These are phyloP conservation scores for Drosophila fungiperda DNA, from an alignment of 2,888 invertebrate species.

Conservation along the genomic window DNA sequence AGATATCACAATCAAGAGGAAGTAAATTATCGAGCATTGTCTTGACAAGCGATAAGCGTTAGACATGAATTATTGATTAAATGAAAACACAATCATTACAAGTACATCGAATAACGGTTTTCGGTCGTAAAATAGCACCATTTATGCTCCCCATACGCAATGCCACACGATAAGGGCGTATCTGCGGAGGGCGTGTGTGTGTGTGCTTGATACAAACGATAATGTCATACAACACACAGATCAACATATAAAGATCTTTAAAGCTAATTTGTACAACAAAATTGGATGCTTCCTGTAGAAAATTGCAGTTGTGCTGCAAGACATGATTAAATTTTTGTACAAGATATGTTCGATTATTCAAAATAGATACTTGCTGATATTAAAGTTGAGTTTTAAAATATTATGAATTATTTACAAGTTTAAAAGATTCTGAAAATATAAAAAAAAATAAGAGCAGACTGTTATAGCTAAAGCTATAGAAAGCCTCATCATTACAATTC, in stretches of 20 bases:
- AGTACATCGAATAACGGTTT: conserved; percentile 14
- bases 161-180: conserved; percentile 12
- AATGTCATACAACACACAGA: conserved; percentile 28
- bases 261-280: background rate
- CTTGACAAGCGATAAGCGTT: conserved; percentile 51
- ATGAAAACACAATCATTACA: conserved; percentile 57
- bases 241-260: conserved; percentile 1
- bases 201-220: background rate
- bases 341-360: background rate
- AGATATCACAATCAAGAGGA: conserved; percentile 45
- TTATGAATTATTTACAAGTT: background rate
- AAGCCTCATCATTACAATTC: too few species aligned
- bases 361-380: background rate
- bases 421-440: background rate
- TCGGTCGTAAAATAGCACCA: background rate
- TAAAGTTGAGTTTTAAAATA: background rate
- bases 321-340: background rate
- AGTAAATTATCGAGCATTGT: conserved; percentile 49
- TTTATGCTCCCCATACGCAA: conserved; percentile 6
- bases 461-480: background rate
- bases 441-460: background rate
- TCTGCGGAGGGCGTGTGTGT: background rate
- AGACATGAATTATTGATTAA: conserved; percentile 66
- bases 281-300: background rate
- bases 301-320: background rate